Conservation (phyloP, 2,797 vertebrate genomes). For the Tauraco hartlaubi region DNA sequence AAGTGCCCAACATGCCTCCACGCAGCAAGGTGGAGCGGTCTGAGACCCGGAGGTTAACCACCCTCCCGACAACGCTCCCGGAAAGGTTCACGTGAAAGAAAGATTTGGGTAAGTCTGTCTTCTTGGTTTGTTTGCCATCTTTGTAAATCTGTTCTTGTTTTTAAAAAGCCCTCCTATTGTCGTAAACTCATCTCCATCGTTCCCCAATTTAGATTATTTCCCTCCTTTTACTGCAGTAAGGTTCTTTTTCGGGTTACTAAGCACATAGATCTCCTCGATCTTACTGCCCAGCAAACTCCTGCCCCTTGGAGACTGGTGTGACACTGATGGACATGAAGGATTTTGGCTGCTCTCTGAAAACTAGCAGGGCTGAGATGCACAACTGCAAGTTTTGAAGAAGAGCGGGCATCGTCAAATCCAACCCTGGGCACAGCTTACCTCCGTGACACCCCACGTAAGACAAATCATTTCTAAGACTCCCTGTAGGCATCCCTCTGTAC, state of each 20-base stretch:
- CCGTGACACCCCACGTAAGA: neutral
- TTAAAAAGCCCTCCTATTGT: neutral
- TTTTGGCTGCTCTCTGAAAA: too few species aligned
- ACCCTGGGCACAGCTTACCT: neutral
- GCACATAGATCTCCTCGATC: neutral
- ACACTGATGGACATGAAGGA: neutral
- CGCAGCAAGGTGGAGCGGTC: neutral
- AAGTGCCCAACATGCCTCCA: neutral
- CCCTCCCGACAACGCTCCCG: neutral
- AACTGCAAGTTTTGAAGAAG: too few species aligned
- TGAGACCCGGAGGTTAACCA: neutral
- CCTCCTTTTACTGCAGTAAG: neutral
- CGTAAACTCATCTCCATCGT: neutral
- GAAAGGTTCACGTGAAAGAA: too few species aligned
- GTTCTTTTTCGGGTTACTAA: neutral
- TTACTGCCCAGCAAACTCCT: neutral
- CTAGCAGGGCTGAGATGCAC: neutral
- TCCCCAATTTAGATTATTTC: neutral
- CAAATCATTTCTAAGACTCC: too few species aligned
- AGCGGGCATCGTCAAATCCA: accelerated
- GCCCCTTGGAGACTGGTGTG: neutral
- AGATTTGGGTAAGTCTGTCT: neutral
- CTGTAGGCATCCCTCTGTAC: too few species aligned
- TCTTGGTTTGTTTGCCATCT: neutral
- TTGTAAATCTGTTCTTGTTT: neutral